A percentile compares a stretch with the other conserved stretches of the same genome.
These are phyloP conservation scores for Thera britannica DNA, from an alignment of 2,888 invertebrate genomes.

Conservation along the genomic window DNA sequence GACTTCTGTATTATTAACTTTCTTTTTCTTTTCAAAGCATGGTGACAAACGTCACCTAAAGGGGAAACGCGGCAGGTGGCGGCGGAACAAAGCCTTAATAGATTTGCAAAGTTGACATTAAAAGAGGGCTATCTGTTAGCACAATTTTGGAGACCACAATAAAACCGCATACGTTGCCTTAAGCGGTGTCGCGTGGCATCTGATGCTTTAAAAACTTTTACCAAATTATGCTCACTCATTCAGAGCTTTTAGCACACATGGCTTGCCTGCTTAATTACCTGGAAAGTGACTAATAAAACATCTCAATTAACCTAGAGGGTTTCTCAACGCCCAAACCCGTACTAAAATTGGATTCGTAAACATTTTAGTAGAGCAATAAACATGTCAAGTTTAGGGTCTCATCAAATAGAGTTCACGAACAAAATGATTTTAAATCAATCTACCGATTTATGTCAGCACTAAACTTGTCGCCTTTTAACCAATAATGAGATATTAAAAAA, in stretches of 20 bases:
- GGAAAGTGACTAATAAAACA: constrained; percentile 46
- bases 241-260: constrained; percentile 61
- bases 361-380: constrained; percentile 64
- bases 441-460: constrained; percentile 65
- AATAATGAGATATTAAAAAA: constrained; percentile 66
- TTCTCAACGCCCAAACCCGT: constrained; percentile 36
- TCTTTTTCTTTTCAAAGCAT: constrained; percentile 50
- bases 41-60: constrained; percentile 49
- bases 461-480: constrained; percentile 70
- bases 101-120: constrained; percentile 67
- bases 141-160: constrained; percentile 75
- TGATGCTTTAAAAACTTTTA: constrained; percentile 64
- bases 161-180: constrained; percentile 68
- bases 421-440: constrained; percentile 69
- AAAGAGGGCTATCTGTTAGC: constrained; percentile 59
- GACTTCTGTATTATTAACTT: constrained; percentile 42
- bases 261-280: constrained; percentile 55
- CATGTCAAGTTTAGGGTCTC: constrained; percentile 57
- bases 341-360: constrained; percentile 39
- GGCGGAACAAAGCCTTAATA: constrained; percentile 67
- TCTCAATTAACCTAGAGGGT: constrained; percentile 38
- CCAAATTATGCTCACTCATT: constrained; percentile 59
- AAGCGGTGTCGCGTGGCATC: constrained; percentile 71
- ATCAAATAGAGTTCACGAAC: constrained; percentile 59
- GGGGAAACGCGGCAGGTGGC: constrained; percentile 64